Evolutionary conservation across 2,797 vertebrate genomes (phyloP).

Genomic region (Fundulus diaphanus): DNA sequence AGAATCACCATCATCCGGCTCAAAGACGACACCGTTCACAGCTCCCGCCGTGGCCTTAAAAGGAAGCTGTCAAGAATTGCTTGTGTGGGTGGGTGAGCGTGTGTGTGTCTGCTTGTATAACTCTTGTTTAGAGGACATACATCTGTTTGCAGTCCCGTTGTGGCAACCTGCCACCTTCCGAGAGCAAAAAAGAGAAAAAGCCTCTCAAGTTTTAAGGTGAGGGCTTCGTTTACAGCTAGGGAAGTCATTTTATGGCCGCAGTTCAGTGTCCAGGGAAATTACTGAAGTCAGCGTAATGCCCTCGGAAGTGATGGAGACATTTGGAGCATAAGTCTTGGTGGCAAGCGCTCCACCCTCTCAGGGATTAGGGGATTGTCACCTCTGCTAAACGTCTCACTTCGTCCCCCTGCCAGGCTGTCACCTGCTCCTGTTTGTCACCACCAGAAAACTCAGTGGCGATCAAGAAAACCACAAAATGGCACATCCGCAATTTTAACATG

Average conservation of each 20-base stretch:
- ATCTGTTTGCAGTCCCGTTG: slow-evolving; percentile 19
- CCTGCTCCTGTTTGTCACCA: slow-evolving; percentile 47
- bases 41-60: slow-evolving; percentile 43
- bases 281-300: background rate
- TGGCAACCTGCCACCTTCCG: background rate
- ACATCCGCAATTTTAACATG: background rate
- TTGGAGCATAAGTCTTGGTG: slow-evolving; percentile 19
- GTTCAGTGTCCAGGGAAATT: background rate
- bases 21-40: slow-evolving; percentile 34
- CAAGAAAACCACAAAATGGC: background rate
- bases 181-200: background rate
- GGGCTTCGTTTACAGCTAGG: background rate
- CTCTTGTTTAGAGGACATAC: slow-evolving; percentile 6
- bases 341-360: slow-evolving; percentile 32
- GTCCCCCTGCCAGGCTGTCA: slow-evolving; percentile 14
- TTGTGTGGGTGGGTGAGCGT: slow-evolving; percentile 16
- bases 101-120: slow-evolving; percentile 8
- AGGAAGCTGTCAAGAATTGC: slow-evolving; percentile 41
- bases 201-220: background rate
- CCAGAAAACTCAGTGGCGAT: slow-evolving; percentile 20
- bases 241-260: background rate
- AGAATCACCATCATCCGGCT: slow-evolving; percentile 25
- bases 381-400: slow-evolving; percentile 24
- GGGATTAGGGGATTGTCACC: slow-evolving; percentile 36
- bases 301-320: slow-evolving; percentile 22